Conservation (phyloP, 2,888 invertebrate species). For the Blera fallax region DNA sequence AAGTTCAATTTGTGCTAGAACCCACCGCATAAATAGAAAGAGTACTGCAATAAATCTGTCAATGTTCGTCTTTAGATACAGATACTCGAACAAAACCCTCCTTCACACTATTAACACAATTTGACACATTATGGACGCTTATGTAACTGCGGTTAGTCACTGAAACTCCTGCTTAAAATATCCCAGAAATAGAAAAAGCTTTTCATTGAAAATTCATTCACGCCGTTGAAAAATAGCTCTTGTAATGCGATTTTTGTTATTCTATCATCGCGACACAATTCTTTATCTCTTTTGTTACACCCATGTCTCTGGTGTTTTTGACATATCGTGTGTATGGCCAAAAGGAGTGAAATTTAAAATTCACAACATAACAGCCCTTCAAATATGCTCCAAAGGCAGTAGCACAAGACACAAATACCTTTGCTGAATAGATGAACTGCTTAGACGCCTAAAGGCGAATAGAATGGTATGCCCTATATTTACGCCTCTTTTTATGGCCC, state of each 20-base stretch:
- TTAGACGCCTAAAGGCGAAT: slow-evolving; percentile 16
- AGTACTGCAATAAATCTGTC: too few relatives aligned
- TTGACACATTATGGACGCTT: neutral
- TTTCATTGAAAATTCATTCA: slow-evolving; percentile 60
- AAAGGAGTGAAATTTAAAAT: slow-evolving; percentile 62
- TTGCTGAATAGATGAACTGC: slow-evolving; percentile 43
- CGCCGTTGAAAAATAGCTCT: slow-evolving; percentile 52
- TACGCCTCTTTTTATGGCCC: slow-evolving; percentile 55
- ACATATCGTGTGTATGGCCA: slow-evolving; percentile 30
- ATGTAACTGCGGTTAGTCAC: neutral
- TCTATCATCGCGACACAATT: slow-evolving; percentile 50
- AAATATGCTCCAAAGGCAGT: neutral
- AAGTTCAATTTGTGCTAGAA: too few relatives aligned
- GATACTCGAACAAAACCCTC: too few relatives aligned
- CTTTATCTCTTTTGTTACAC: slow-evolving; percentile 31
- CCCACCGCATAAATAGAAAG: too few relatives aligned
- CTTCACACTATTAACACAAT: neutral
- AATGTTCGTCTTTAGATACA: too few relatives aligned
- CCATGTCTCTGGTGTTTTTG: slow-evolving; percentile 18
- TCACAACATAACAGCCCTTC: slow-evolving; percentile 51
- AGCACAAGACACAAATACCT: slow-evolving; percentile 23
- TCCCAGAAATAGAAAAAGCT: neutral
- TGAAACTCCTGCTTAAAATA: neutral
- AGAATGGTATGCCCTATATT: slow-evolving; percentile 30
- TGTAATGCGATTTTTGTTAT: slow-evolving; percentile 54